These are phyloP conservation scores for Spea hammondii DNA, from an alignment of 2,797 vertebrate species.

Conservation along the genomic window DNA sequence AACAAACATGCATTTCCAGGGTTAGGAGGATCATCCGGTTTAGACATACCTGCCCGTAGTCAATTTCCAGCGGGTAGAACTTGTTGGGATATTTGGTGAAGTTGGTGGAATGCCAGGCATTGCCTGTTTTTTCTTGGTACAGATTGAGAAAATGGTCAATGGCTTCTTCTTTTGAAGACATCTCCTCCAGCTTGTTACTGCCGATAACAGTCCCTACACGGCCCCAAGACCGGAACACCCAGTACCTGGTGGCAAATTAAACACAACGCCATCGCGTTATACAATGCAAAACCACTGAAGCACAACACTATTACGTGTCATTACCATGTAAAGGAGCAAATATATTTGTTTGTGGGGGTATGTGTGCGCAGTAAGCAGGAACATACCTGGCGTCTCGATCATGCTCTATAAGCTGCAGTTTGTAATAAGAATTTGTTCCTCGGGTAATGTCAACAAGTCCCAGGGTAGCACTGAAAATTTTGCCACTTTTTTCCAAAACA, in stretches of 20 bases:
- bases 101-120: slow-evolving; percentile 83
- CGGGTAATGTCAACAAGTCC: slow-evolving; percentile 92
- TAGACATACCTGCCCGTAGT: slow-evolving; percentile 89
- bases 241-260: slow-evolving; percentile 75
- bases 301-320: background rate
- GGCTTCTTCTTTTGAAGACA: slow-evolving; percentile 88
- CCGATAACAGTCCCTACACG: slow-evolving; percentile 93
- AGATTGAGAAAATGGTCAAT: slow-evolving; percentile 86
- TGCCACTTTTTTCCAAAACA: slow-evolving; percentile 90
- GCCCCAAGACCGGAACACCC: slow-evolving; percentile 98
- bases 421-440: slow-evolving; percentile 97
- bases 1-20: no score
- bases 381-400: slow-evolving; percentile 87
- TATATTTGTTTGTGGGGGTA: background rate
- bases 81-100: slow-evolving; percentile 97
- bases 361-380: no score
- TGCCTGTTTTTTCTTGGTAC: slow-evolving; percentile 95
- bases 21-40: no score
- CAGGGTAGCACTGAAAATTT: slow-evolving; percentile 94
- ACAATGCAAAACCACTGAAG: no score
- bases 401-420: slow-evolving; percentile 92
- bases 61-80: slow-evolving; percentile 96
- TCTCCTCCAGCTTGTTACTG: slow-evolving; percentile 93
- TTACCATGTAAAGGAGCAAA: background rate
- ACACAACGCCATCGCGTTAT: background rate